Conservation (phyloP, 1,140 invertebrate genomes). For the Galleria mellonella region DNA sequence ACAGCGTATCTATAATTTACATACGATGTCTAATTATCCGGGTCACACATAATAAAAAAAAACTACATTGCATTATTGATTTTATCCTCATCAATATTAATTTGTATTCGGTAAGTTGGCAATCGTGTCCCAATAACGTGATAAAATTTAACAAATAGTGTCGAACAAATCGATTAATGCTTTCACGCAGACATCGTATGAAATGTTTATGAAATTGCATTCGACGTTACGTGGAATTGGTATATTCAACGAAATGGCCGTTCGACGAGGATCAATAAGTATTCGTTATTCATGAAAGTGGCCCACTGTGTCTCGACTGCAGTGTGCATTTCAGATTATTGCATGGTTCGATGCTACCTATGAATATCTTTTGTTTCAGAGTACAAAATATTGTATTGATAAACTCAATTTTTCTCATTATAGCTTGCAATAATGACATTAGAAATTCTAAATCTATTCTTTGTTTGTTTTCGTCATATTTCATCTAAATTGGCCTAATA, state of each 20-base stretch:
- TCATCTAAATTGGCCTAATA: neutral
- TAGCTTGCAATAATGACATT: neutral
- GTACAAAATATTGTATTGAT: neutral
- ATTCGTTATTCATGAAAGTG: slow-evolving; percentile 36
- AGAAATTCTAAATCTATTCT: neutral
- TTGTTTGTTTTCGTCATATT: neutral
- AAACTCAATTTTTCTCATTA: neutral
- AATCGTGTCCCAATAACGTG: slow-evolving; percentile 1
- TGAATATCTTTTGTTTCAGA: slow-evolving; percentile 5
- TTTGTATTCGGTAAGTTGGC: neutral
- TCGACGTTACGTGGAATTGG: slow-evolving; percentile 9
- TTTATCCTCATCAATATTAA: slow-evolving; percentile 1
- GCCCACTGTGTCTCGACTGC: slow-evolving; percentile 8
- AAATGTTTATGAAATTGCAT: slow-evolving; percentile 15
- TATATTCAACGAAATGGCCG: slow-evolving; percentile 10
- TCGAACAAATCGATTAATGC: neutral
- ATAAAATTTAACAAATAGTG: neutral
- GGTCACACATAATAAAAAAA: too few species aligned
- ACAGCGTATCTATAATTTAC: slow-evolving; percentile 1
- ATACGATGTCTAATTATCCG: slow-evolving; percentile 3
- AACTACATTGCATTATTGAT: too few species aligned
- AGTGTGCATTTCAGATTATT: slow-evolving; percentile 17
- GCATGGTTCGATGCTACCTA: slow-evolving; percentile 14
- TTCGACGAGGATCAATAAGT: slow-evolving; percentile 22
- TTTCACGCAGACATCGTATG: slow-evolving; percentile 2